Conservation (phyloP, 1,140 invertebrate species). For the Geopemphigus sp. region DNA sequence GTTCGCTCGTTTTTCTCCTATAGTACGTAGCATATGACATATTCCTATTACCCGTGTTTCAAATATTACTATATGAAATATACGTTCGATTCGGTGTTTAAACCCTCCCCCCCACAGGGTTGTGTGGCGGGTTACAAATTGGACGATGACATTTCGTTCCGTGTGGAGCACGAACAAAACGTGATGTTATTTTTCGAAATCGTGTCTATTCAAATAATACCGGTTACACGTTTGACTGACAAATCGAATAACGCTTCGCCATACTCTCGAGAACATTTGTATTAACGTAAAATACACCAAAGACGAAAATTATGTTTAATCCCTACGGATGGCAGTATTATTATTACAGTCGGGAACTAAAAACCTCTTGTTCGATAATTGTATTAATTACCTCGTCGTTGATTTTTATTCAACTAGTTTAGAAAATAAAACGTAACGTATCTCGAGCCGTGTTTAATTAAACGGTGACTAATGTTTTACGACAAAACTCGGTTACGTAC, state of each 20-base stretch:
- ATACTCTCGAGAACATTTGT: too few relatives aligned
- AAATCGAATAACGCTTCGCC: not conserved
- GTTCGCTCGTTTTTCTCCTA: slow-evolving; percentile 10
- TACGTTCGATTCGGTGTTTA: slow-evolving; percentile 25
- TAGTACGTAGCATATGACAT: not conserved
- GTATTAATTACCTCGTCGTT: too few relatives aligned
- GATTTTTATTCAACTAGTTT: too few relatives aligned
- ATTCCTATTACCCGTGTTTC: not conserved
- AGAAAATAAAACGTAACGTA: too few relatives aligned
- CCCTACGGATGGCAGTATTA: too few relatives aligned
- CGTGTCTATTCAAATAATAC: not conserved
- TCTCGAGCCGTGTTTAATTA: too few relatives aligned
- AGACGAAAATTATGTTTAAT: too few relatives aligned
- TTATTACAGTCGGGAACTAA: too few relatives aligned
- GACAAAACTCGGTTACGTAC: too few relatives aligned
- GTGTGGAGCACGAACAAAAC: not conserved
- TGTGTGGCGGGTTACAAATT: slow-evolving; percentile 44
- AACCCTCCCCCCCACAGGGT: slow-evolving; percentile 39
- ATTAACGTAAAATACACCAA: too few relatives aligned
- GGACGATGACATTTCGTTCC: slow-evolving; percentile 35
- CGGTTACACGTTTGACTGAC: not conserved
- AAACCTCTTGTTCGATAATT: too few relatives aligned
- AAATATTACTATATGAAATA: not conserved
- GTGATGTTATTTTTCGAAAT: slow-evolving; percentile 7
- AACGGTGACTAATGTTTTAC: too few relatives aligned